Base-by-base conservation (phyloP, 2,797 vertebrate genomes). In the Rhabdomys pumilio region DNA sequence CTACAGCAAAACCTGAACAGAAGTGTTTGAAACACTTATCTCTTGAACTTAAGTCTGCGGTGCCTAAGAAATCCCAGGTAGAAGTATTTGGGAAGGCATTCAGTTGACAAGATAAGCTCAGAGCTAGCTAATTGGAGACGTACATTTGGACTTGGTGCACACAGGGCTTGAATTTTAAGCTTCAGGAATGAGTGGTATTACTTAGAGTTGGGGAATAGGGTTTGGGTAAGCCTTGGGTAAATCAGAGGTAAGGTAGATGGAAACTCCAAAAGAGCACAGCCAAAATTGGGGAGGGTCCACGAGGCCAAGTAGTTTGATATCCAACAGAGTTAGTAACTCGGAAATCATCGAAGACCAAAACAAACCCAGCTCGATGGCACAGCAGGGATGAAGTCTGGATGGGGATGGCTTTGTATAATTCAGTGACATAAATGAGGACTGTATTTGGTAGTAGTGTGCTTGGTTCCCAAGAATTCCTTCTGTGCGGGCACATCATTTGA, bases 281-380 rank as follows among this genome's bases (percentile, higher is more conserved):
- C 59, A 31, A 94, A 75, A 85, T 31, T 75, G 73, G 61, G 20
- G 50, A 34, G 29, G 55, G 53, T n/a, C 79, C 76, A 1, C 63
- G 57, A 50, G 69, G n/a, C 86, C 57, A 22, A 44, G 57, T 44
- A 80, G 76, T 12, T 59, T 83, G 59, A 47, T 53, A 65, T 90
- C 80, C 57, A 53, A 79, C 80, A 91, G 72, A 73, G 59, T 82
- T 63, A 65, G 38, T 67, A 41, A 86, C 47, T 10, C 14, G 77
- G 17, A 92, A 65, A 77, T 93, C 80, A 77, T 85, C 47, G 57
- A 41, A 86, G 95, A 73, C 72, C 65, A 90, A 26, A 85, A 44
- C 24, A 81, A 94, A 91, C 82, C 80, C 19, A 7, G 13, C 75
- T 91, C 91, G 24, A 63, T 31, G 72, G 29, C 57, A 24, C 17